A percentile compares a stretch with the other conserved stretches of the same genome.
Conservation (phyloP, 1,140 invertebrate genomes). For the Drosophila aff. region DNA sequence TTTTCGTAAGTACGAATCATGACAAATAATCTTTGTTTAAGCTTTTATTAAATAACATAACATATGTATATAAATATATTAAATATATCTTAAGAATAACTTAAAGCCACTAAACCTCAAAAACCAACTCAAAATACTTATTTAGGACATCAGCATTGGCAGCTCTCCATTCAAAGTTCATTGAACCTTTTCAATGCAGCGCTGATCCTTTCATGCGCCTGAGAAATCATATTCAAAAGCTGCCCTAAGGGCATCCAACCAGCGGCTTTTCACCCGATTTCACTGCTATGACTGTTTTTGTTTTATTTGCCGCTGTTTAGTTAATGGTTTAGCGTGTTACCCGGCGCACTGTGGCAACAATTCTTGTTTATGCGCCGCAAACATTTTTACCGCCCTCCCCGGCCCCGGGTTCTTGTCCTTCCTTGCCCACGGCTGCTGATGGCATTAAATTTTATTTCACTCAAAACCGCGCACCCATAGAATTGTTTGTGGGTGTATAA, state of each 20-base stretch:
- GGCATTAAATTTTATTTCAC: constrained; percentile 79
- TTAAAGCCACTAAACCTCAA: neutral
- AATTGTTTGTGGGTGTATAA: constrained; percentile 32
- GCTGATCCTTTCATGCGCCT: neutral
- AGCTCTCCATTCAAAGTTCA: neutral
- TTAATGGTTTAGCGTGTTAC: constrained; percentile 81
- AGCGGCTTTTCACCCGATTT: constrained; percentile 27
- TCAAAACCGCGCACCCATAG: constrained; percentile 59
- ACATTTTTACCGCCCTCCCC: constrained; percentile 65
- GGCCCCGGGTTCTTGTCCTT: neutral
- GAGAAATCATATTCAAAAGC: neutral
- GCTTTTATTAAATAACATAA: no score
- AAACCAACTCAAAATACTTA: neutral
- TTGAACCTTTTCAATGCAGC: neutral
- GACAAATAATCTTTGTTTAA: no score
- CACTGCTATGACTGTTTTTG: constrained; percentile 43
- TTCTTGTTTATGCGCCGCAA: constrained; percentile 82
- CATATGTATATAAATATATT: no score
- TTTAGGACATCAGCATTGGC: no score
- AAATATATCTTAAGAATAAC: neutral
- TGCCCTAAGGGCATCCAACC: constrained; percentile 27
- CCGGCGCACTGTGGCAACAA: constrained; percentile 60
- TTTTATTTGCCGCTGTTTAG: constrained; percentile 76
- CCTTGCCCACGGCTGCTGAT: constrained; percentile 51
- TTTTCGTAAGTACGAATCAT: no score